Conservation (phyloP, 2,888 invertebrate species). For the Eurois occulta region DNA sequence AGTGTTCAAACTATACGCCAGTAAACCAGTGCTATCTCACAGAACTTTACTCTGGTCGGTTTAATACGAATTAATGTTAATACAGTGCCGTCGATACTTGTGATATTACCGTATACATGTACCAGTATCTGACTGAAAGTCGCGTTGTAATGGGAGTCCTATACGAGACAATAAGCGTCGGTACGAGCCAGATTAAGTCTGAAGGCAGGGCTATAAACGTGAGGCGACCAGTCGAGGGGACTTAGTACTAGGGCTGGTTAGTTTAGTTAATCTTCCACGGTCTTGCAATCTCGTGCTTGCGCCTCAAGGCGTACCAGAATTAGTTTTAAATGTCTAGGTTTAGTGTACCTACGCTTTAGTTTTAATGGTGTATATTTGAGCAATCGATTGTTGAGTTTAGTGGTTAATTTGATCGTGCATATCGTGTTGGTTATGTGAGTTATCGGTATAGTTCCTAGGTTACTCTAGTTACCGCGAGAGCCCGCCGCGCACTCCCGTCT, state of each 20-base stretch:
- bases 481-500: slow-evolving; percentile 83
- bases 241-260: slow-evolving; percentile 73
- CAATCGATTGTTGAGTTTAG: slow-evolving; percentile 81
- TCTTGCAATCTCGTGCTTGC: slow-evolving; percentile 81
- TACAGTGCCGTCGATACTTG: slow-evolving; percentile 85
- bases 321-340: slow-evolving; percentile 74
- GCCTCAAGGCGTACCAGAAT: slow-evolving; percentile 74
- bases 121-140: slow-evolving; percentile 75
- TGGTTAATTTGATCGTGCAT: slow-evolving; percentile 86
- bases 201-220: slow-evolving; percentile 73
- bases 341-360: slow-evolving; percentile 70
- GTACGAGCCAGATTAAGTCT: slow-evolving; percentile 74
- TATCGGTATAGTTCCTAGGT: slow-evolving; percentile 84
- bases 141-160: slow-evolving; percentile 68
- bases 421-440: slow-evolving; percentile 87
- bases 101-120: slow-evolving; percentile 81
- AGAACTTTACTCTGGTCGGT: slow-evolving; percentile 74
- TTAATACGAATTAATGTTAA: slow-evolving; percentile 75
- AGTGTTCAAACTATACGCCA: slow-evolving; percentile 84
- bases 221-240: slow-evolving; percentile 71
- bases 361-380: slow-evolving; percentile 76
- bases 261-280: slow-evolving; percentile 78
- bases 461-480: slow-evolving; percentile 79
- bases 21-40: slow-evolving; percentile 72
- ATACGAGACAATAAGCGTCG: slow-evolving; percentile 75